These are phyloP conservation scores for Tridacna crocea DNA, from an alignment of 2,888 invertebrate genomes.

Conservation along the genomic window DNA sequence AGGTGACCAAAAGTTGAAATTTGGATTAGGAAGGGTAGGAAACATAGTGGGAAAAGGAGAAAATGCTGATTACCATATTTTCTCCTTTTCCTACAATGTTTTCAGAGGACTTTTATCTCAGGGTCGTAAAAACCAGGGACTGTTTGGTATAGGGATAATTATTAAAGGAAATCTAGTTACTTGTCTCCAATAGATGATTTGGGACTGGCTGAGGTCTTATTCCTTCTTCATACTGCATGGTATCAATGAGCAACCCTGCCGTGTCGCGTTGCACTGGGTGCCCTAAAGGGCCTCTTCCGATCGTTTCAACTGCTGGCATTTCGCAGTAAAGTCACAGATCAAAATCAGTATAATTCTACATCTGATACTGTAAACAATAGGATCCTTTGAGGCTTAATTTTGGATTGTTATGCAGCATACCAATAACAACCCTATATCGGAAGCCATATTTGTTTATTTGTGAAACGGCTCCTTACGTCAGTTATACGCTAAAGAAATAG, in stretches of 20 bases:
- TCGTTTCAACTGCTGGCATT: constrained; percentile 67
- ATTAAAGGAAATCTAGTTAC: constrained; percentile 57
- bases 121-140: too few relatives aligned
- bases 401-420: background rate
- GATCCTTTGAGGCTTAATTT: too few relatives aligned
- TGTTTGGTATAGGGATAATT: too few relatives aligned
- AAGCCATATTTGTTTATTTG: constrained; percentile 56
- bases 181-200: constrained; percentile 78
- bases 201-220: constrained; percentile 73
- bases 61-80: too few relatives aligned
- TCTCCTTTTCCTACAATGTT: too few relatives aligned
- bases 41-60: too few relatives aligned
- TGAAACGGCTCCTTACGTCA: constrained; percentile 10
- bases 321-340: constrained; percentile 23
- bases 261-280: constrained; percentile 43
- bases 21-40: too few relatives aligned
- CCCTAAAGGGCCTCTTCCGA: constrained; percentile 66
- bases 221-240: constrained; percentile 79
- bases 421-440: background rate
- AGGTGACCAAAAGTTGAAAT: too few relatives aligned
- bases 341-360: background rate
- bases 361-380: background rate
- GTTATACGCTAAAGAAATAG: constrained; percentile 1
- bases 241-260: constrained; percentile 73
- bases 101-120: too few relatives aligned